phyloP scores from a whole-genome alignment of 2,888 invertebrate genomes.

The Macrophya annulata region DNA sequence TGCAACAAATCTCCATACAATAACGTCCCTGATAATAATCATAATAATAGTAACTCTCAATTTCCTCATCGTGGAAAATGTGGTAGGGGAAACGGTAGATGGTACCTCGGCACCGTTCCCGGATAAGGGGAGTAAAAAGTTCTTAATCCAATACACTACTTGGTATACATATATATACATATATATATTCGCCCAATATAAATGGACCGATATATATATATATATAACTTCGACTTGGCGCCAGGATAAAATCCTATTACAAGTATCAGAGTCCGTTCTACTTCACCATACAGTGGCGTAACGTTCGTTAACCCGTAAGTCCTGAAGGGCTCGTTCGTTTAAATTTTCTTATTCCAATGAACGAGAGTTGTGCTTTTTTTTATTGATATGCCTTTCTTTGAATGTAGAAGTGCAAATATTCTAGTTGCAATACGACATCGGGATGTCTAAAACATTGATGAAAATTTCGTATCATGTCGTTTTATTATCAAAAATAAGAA shows the following conservation, averaged over 20 bases:
- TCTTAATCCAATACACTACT: constrained; percentile 56
- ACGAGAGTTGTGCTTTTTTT: background rate
- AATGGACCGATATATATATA: constrained; percentile 50
- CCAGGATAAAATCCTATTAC: constrained; percentile 53
- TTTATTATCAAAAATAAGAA: background rate
- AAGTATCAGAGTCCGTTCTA: constrained; percentile 44
- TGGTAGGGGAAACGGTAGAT: constrained; percentile 33
- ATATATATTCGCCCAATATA: constrained; percentile 44
- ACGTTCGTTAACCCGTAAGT: background rate
- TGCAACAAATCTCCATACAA: constrained; percentile 56
- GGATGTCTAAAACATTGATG: background rate
- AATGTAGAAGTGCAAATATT: background rate
- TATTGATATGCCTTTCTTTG: background rate
- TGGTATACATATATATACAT: constrained; percentile 12
- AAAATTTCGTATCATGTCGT: background rate
- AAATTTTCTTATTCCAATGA: background rate
- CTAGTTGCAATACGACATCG: background rate
- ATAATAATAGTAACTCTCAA: constrained; percentile 57
- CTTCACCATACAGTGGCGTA: constrained; percentile 13
- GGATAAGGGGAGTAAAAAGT: constrained; percentile 57
- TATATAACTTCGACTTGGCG: constrained; percentile 48
- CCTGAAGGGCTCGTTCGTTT: background rate
- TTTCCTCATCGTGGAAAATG: constrained; percentile 50
- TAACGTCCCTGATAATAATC: constrained; percentile 53
- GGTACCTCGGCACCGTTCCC: constrained; percentile 31